Percentiles rank a stretch among this genome's conserved stretches.
These are phyloP conservation scores for Stomorhina lunata DNA, from an alignment of 2,888 invertebrate genomes.

Conservation along the genomic window DNA sequence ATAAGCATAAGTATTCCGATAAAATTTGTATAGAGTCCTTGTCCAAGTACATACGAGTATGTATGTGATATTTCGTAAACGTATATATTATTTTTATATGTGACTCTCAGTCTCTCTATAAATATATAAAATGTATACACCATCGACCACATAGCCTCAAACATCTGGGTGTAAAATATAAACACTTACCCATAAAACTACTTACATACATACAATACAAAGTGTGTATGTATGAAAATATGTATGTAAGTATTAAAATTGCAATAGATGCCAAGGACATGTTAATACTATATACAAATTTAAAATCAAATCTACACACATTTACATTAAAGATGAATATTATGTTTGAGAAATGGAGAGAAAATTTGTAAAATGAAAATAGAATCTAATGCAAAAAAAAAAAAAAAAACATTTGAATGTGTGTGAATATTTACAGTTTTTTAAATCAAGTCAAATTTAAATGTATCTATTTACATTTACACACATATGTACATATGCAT, in stretches of 20 bases:
- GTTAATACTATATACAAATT: background rate
- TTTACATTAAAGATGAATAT: background rate
- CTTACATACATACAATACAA: background rate
- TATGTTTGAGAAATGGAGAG: background rate
- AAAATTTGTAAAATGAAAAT: constrained; percentile 11
- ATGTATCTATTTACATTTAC: background rate
- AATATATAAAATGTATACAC: constrained; percentile 1
- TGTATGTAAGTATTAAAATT: constrained; percentile 47
- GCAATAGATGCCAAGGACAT: constrained; percentile 59
- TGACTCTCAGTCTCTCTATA: background rate
- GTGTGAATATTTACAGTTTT: background rate
- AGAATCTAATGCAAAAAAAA: background rate
- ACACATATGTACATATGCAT: background rate
- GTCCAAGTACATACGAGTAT: background rate
- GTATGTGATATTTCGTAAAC: background rate
- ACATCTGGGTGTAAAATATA: constrained; percentile 53
- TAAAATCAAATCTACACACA: background rate
- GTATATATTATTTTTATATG: background rate
- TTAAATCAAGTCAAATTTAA: constrained; percentile 4
- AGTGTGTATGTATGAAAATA: too few species aligned
- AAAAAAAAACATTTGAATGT: background rate
- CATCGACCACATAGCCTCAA: constrained; percentile 51
- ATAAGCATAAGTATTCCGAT: background rate
- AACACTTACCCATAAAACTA: constrained; percentile 33
- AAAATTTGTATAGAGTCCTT: background rate